Base-by-base conservation (phyloP, 2,113 vertebrate genomes). In the Anhinga anhinga region DNA sequence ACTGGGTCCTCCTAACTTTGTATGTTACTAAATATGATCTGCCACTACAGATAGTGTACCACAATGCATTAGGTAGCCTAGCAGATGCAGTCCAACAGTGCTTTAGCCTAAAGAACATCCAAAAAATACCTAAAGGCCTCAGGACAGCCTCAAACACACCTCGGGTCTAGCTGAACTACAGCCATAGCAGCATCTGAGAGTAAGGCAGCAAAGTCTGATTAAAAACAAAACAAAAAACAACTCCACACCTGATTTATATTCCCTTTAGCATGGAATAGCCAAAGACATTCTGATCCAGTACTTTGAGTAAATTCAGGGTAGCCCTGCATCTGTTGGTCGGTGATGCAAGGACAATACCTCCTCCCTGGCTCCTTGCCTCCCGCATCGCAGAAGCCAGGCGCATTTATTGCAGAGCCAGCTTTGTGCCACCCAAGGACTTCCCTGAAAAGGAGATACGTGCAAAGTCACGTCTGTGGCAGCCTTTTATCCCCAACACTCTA, bases 301-400 rank as follows among this genome's bases (percentile, higher is more conserved):
- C 50, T 30, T 5, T 42, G 38, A 58, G 47, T 34, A 69, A 86
- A 74, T 20, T 55, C 20, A 76, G 52, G 27, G 52, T 23, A 74
- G 77, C 65, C 81, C 23, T 82, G 65, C 47, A 55, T 27, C 56
- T 82, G 50, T 77, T 74, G 56, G 70, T 30, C 3, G 5, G 42
- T 2, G n/a, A 18, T 12, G 50, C 20, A 91, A 66, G 53, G 69
- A 34, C 82, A 38, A 2, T 7, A 36, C 34, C 62, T 69, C 40
- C 70, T 70, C 4, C 0, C n/a, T 26, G 49, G 23, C 36, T 72
- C 52, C 10, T 29, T 62, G 47, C 32, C 36, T 66, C 15, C 42
- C 0, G 1, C 55, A 17, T 5, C 3, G 0, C 44, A 74, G 49
- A 59, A 76, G 44, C 47, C 73, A 44, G 55, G 40, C 4, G 1